phyloP scores from a whole-genome alignment of 2,888 invertebrate genomes.

The Lathronympha strigana region DNA sequence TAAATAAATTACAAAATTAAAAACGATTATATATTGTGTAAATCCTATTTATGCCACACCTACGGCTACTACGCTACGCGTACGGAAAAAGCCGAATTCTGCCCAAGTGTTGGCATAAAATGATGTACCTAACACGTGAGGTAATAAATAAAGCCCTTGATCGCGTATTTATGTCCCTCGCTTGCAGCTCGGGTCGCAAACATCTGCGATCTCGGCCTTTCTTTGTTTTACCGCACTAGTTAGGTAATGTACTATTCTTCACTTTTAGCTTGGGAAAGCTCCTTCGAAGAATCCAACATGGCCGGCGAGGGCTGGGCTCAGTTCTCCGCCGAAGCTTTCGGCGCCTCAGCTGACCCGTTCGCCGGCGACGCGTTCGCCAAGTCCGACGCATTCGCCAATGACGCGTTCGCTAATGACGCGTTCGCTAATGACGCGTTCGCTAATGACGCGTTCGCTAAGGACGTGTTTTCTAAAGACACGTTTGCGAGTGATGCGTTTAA shows the following conservation, averaged over 20 bases:
- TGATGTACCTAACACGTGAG: no score
- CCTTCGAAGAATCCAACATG: constrained; percentile 34
- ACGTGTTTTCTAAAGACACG: constrained; percentile 42
- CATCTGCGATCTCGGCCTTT: no score
- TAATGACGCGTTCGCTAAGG: constrained; percentile 39
- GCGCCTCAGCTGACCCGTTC: constrained; percentile 40
- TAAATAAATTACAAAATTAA: no score
- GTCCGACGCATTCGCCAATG: neutral
- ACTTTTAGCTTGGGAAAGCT: constrained; percentile 58
- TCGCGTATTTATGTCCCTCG: no score
- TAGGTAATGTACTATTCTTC: neutral
- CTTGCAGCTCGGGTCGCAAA: no score
- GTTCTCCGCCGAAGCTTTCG: constrained; percentile 54
- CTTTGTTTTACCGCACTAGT: no score
- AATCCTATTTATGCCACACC: no score
- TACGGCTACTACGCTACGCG: no score
- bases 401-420: constrained; percentile 13
- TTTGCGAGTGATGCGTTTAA: constrained; percentile 39
- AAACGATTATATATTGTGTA: no score
- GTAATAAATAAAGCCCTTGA: no score
- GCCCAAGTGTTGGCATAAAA: no score
- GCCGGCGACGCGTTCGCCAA: constrained; percentile 33
- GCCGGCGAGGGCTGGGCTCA: constrained; percentile 67
- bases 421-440: constrained; percentile 17
- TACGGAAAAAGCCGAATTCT: no score